These are phyloP conservation scores for Saimiri boliviensis DNA, from an alignment of 2,113 vertebrate genomes.

Conservation along the genomic window DNA sequence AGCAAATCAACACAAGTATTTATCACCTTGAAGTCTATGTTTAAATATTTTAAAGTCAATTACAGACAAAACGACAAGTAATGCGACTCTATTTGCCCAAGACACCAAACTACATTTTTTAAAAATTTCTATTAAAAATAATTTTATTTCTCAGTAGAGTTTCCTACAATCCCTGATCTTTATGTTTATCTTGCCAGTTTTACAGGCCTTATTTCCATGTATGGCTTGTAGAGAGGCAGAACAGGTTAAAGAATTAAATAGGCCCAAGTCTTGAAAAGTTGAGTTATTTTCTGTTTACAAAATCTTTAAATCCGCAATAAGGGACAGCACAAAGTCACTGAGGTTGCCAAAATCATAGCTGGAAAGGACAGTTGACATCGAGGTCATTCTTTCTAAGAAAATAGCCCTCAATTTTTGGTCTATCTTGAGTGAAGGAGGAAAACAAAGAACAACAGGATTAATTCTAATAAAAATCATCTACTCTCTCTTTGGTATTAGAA, in stretches of 20 bases:
- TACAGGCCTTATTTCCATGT: background rate
- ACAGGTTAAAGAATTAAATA: background rate
- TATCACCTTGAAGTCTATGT: background rate
- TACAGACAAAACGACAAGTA: background rate
- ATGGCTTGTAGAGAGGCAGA: background rate
- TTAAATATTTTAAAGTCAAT: conserved; percentile 11
- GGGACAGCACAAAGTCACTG: background rate
- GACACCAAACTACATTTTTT: background rate
- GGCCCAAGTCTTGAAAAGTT: background rate
- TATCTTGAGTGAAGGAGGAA: background rate
- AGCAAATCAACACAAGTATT: background rate
- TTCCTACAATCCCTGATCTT: background rate
- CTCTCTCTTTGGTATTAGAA: background rate
- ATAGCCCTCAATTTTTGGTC: background rate
- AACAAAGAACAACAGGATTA: background rate
- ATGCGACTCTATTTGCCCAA: background rate
- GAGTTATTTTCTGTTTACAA: background rate
- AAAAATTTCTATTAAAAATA: background rate
- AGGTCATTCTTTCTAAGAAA: conserved; percentile 15
- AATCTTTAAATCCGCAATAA: background rate
- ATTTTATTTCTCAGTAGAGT: background rate
- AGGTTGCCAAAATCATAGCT: background rate
- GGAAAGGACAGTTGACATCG: background rate
- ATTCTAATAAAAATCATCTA: conserved; percentile 54
- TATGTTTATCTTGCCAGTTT: background rate